Evolutionary conservation across 2,113 vertebrate genomes (phyloP), one percentile per base, ranked within the genome.

Genomic region (Diphyllodes magnificus): DNA sequence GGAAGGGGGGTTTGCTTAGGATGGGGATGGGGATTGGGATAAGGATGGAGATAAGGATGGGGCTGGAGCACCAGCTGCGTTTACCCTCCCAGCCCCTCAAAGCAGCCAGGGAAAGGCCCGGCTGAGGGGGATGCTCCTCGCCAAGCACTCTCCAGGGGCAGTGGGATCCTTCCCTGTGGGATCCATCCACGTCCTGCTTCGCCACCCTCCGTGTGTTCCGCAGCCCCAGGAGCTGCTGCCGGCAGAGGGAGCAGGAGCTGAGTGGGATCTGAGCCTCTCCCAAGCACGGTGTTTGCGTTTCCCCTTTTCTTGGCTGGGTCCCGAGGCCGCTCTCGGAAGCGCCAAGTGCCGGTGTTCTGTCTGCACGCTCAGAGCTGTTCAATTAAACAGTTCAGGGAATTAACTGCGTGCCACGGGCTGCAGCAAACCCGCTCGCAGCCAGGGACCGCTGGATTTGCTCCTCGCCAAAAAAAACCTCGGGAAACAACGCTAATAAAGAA

Each of bases 371-470:
- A 2, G 91, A 89, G 91, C 72, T 72, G 94, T 87, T 84, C 30
- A 95, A 89, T 92, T 89, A 95, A 95, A 92, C 92, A 93, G 83
- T 15, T 95, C 28, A 30, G 89, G 96, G 95, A 95, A 93, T 95
- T 95, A 82, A 72, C 64, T 18, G 69, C 65, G 11, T 4, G 83
- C 80, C 56, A 10, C 7, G 69, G 89, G 86, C 94, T 75, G 92
- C 95, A 33, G 86, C 82, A 80, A 88, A 72, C 66, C 86, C 13
- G 1, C 86, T 66, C 15, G 0, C 87, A 79, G 87, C 90, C 92
- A 88, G 91, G 51, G 94, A 33, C 2, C 56, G 35, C 91, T 93
- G 89, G 37, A 42, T 82, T 66, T 61, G 57, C 81, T 95, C 78
- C 89, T 79, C 4, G 20, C 88, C 91, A 92, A 82, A 83, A 86